Conservation (phyloP, 2,113 vertebrate species). For the Heterotilapia buettikoferi region DNA sequence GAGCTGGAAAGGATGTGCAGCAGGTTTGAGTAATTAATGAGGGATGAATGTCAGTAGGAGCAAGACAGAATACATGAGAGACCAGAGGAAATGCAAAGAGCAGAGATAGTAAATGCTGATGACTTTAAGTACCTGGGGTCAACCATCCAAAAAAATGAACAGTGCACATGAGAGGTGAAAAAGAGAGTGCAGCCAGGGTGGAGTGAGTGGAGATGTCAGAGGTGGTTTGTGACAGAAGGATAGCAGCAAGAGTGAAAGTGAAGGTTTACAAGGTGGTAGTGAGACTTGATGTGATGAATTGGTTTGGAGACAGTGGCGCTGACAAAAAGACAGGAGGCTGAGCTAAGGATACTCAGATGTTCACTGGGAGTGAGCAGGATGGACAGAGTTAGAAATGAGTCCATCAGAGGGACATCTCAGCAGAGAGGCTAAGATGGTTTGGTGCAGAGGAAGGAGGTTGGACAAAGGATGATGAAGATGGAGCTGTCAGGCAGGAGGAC, state of each 20-base stretch:
- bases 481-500: not conserved
- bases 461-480: not conserved
- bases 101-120: not conserved
- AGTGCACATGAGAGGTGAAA: not conserved
- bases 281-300: not conserved
- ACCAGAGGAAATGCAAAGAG: not conserved
- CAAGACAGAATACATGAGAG: not conserved
- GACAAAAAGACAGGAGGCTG: not conserved
- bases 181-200: not conserved
- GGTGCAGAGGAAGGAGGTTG: not conserved
- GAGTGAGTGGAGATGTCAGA: not conserved
- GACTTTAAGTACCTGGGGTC: not conserved
- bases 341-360: not conserved
- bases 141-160: not conserved
- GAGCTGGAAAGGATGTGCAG: not conserved
- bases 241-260: not conserved
- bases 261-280: not conserved
- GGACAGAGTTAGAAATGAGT: not conserved
- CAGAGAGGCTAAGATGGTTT: not conserved
- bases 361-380: not conserved
- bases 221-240: not conserved
- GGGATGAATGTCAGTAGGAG: not conserved
- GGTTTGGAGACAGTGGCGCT: not conserved
- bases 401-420: not conserved
- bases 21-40: not conserved